Evolutionary conservation across 1,140 invertebrate species (phyloP).

Genomic region (Drosophila baimaii): DNA sequence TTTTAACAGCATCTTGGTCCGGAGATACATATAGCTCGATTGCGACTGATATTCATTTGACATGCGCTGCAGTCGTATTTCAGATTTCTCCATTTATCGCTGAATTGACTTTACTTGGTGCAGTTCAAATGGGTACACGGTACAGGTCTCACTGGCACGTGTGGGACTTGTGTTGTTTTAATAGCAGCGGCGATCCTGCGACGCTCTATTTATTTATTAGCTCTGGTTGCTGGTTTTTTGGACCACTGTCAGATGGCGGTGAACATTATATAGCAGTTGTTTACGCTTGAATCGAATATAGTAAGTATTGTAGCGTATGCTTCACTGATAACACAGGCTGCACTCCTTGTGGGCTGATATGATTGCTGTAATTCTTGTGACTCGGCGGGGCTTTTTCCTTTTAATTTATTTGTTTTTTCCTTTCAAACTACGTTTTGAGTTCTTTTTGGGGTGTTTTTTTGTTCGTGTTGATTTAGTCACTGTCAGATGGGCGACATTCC

Average conservation of each 20-base stretch:
- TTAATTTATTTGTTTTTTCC: not conserved
- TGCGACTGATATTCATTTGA: slow-evolving; percentile 81
- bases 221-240: slow-evolving; percentile 28
- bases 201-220: slow-evolving; percentile 4
- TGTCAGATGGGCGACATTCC: slow-evolving; percentile 77
- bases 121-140: slow-evolving; percentile 24
- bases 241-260: slow-evolving; percentile 72
- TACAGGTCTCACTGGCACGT: slow-evolving; percentile 20
- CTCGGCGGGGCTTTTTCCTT: slow-evolving; percentile 6
- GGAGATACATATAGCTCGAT: slow-evolving; percentile 82
- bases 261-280: slow-evolving; percentile 59
- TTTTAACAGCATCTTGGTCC: slow-evolving; percentile 87
- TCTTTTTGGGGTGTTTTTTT: slow-evolving; percentile 16
- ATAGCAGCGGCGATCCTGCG: not conserved
- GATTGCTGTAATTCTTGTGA: not conserved
- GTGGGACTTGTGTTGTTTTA: slow-evolving; percentile 3
- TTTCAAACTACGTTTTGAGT: slow-evolving; percentile 1
- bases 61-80: slow-evolving; percentile 74
- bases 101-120: slow-evolving; percentile 38
- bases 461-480: slow-evolving; percentile 42
- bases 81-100: slow-evolving; percentile 84
- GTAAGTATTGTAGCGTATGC: slow-evolving; percentile 6
- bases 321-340: slow-evolving; percentile 35
- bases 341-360: slow-evolving; percentile 12
- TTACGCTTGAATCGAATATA: slow-evolving; percentile 38